These are phyloP conservation scores for Varanus salvator DNA, from an alignment of 2,113 vertebrate species.

Conservation along the genomic window DNA sequence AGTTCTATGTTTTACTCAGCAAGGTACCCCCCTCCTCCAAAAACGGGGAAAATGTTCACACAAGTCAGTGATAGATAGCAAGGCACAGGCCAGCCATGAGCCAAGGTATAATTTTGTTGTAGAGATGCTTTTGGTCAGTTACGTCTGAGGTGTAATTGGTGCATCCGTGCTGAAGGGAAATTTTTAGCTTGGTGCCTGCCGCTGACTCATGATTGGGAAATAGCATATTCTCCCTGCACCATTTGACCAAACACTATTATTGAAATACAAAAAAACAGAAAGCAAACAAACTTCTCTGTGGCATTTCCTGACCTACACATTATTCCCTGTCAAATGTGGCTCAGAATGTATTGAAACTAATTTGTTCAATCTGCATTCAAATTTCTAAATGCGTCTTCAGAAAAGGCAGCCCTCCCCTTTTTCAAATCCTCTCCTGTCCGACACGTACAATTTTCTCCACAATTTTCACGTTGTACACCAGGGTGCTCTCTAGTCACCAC, in stretches of 20 bases:
- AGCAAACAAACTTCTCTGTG: not conserved
- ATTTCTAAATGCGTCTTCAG: not conserved
- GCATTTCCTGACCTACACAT: not conserved
- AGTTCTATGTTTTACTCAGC: not conserved
- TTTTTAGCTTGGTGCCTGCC: not conserved
- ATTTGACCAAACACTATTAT: not conserved
- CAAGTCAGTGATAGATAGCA: not conserved
- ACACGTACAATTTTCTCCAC: not conserved
- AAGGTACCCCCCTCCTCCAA: not conserved
- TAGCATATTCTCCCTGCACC: not conserved
- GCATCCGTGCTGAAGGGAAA: not conserved
- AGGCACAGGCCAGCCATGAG: not conserved
- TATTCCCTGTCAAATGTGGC: not conserved
- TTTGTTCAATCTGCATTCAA: not conserved
- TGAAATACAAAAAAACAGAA: not conserved
- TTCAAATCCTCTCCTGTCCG: no score
- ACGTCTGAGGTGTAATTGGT: slow-evolving; percentile 6
- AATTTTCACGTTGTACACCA: not conserved
- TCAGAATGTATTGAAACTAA: not conserved
- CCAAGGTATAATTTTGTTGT: slow-evolving; percentile 11
- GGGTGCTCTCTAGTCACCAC: not conserved
- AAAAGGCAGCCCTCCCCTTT: not conserved
- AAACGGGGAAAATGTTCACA: not conserved
- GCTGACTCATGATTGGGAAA: slow-evolving; percentile 2
- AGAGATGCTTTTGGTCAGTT: not conserved